Conservation (phyloP, 2,113 vertebrate genomes). For the Potamarius usumacintae region DNA sequence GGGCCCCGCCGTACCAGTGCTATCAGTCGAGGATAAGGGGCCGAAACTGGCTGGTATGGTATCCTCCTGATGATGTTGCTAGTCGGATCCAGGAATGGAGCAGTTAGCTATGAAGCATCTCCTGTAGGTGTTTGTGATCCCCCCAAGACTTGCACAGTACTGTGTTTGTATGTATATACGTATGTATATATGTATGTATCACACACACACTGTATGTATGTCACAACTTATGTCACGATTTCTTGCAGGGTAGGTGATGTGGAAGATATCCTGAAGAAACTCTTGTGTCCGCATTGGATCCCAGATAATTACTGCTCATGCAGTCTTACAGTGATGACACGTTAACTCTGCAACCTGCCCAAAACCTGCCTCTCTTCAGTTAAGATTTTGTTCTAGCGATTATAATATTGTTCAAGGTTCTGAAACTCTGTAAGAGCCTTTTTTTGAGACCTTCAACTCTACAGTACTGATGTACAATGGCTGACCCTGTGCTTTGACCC, state of each 20-base stretch:
- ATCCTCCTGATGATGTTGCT: too few relatives aligned
- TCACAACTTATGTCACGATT: neutral
- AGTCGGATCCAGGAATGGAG: too few relatives aligned
- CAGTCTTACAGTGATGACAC: slow-evolving; percentile 7
- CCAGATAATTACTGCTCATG: slow-evolving; percentile 3
- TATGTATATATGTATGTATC: too few relatives aligned
- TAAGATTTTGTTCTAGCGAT: neutral
- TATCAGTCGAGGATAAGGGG: too few relatives aligned
- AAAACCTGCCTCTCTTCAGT: neutral
- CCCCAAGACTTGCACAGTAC: too few relatives aligned
- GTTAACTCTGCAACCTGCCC: slow-evolving; percentile 14
- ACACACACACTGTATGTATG: too few relatives aligned
- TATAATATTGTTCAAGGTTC: neutral
- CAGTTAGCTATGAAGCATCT: too few relatives aligned
- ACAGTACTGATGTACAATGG: neutral
- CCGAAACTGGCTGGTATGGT: too few relatives aligned
- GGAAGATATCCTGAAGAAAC: neutral
- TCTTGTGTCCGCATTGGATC: neutral
- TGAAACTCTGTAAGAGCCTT: neutral
- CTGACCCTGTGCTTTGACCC: neutral
- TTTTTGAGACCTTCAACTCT: neutral
- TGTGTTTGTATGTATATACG: too few relatives aligned
- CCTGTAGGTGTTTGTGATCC: too few relatives aligned
- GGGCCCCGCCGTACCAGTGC: too few relatives aligned
- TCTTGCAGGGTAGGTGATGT: neutral